Percentiles rank a stretch among this genome's conserved stretches.
Conservation (phyloP, 2,797 vertebrate species). For the Poeciliopsis presidionis region DNA sequence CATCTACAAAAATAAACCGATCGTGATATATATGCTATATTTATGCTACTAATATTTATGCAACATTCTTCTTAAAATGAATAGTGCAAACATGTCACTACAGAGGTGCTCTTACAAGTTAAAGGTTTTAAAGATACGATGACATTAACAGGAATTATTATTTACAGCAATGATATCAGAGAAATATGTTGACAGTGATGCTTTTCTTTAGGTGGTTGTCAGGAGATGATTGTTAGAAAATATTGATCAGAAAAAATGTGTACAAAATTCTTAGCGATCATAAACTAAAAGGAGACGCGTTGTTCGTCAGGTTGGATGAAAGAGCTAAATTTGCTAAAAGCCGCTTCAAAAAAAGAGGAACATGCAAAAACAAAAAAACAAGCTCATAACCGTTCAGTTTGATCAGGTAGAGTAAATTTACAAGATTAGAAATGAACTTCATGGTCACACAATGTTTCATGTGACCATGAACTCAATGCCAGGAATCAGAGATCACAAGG, state of each 20-base stretch:
- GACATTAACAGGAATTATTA: conserved; percentile 26
- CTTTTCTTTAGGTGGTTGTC: conserved; percentile 24
- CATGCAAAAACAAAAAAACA: not conserved
- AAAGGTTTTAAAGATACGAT: conserved; percentile 27
- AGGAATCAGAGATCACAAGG: not conserved
- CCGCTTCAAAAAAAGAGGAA: not conserved
- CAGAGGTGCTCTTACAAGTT: conserved; percentile 34
- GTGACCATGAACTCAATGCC: not conserved
- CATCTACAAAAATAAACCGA: not conserved
- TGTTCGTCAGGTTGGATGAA: conserved; percentile 12
- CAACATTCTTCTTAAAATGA: conserved; percentile 47
- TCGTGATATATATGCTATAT: conserved; percentile 17
- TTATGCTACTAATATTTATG: conserved; percentile 40
- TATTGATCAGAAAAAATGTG: conserved; percentile 4
- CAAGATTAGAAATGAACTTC: not conserved
- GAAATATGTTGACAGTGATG: not conserved
- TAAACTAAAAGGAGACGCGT: conserved; percentile 13
- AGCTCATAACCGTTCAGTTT: not conserved
- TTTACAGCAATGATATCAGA: conserved; percentile 19
- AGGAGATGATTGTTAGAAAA: conserved; percentile 15
- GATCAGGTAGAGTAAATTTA: not conserved
- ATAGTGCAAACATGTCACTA: conserved; percentile 42
- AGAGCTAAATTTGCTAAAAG: not conserved
- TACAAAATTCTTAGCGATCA: conserved; percentile 44
- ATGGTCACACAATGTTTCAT: not conserved